Evolutionary conservation across 1,140 invertebrate genomes (phyloP).

Genomic region (Drosophila ohnishii): DNA sequence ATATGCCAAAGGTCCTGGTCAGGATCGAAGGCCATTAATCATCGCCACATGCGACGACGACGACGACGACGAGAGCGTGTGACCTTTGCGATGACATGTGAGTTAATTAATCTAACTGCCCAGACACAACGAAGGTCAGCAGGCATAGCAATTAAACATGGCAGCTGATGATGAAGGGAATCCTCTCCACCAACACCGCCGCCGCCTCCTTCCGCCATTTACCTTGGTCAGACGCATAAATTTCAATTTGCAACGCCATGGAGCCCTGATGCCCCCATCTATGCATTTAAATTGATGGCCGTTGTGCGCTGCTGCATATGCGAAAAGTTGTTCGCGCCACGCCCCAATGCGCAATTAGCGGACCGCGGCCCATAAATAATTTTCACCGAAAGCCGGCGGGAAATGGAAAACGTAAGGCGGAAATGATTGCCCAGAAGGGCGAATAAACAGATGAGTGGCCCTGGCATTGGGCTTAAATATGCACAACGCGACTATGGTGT

Average conservation of each 20-base stretch:
- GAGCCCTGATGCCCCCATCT: not conserved
- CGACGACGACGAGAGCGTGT: constrained; percentile 9
- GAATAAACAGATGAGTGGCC: constrained; percentile 29
- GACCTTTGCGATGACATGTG: constrained; percentile 70
- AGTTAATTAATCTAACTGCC: constrained; percentile 77
- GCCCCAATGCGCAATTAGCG: constrained; percentile 68
- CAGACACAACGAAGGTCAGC: constrained; percentile 66
- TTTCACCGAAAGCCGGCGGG: constrained; percentile 15
- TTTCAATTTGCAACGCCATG: constrained; percentile 68
- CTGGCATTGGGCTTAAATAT: constrained; percentile 51
- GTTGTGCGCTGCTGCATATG: constrained; percentile 48
- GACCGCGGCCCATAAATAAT: constrained; percentile 69
- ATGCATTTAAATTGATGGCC: constrained; percentile 55
- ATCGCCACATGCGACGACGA: constrained; percentile 57
- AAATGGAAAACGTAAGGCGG: constrained; percentile 58
- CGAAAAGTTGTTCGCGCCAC: constrained; percentile 67
- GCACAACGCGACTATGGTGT: constrained; percentile 10
- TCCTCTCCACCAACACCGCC: not conserved
- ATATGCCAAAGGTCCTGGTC: constrained; percentile 19
- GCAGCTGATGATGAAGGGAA: constrained; percentile 40
- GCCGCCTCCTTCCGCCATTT: not conserved
- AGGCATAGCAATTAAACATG: constrained; percentile 53
- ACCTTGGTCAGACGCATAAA: constrained; percentile 66
- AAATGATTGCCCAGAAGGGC: constrained; percentile 59
- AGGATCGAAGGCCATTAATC: constrained; percentile 60